A percentile compares a stretch with the other conserved stretches of the same genome.
phyloP scores from a whole-genome alignment of 2,113 vertebrate genomes.

The Zapus hudsonius region DNA sequence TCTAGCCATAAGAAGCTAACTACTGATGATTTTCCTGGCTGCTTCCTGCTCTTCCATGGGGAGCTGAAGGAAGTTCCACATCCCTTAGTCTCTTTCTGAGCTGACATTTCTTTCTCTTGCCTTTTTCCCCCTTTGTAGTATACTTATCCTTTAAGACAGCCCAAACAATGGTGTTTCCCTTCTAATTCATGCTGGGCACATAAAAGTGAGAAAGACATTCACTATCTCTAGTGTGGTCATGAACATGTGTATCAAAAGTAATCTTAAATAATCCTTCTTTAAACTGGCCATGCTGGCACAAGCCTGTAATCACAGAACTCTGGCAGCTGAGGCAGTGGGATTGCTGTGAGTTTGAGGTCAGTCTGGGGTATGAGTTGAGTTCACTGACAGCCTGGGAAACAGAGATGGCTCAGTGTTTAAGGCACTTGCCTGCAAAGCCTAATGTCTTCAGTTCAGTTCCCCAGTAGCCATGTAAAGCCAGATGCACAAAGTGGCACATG shows the following conservation, averaged over 20 bases:
- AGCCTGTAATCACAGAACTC: background rate
- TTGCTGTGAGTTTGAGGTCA: background rate
- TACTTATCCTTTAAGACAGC: background rate
- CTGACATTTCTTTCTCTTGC: background rate
- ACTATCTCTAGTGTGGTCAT: background rate
- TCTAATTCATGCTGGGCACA: background rate
- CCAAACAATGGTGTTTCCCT: background rate
- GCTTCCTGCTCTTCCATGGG: background rate
- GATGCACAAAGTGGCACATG: too few species aligned
- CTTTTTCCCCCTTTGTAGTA: background rate
- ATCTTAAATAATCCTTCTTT: background rate
- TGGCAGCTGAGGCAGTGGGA: background rate
- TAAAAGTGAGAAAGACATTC: background rate
- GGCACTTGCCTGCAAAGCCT: too few species aligned
- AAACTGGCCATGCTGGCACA: background rate
- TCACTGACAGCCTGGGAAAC: too few species aligned
- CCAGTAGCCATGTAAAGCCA: too few species aligned
- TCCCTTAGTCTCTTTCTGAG: background rate
- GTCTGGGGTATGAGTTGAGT: too few species aligned
- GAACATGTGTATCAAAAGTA: background rate
- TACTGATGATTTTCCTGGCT: background rate
- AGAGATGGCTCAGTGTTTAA: too few species aligned
- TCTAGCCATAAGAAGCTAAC: background rate
- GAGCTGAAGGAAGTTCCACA: background rate
- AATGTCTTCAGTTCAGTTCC: too few species aligned